Conservation (phyloP, 2,113 vertebrate species). For the Paedocypris sp. region DNA sequence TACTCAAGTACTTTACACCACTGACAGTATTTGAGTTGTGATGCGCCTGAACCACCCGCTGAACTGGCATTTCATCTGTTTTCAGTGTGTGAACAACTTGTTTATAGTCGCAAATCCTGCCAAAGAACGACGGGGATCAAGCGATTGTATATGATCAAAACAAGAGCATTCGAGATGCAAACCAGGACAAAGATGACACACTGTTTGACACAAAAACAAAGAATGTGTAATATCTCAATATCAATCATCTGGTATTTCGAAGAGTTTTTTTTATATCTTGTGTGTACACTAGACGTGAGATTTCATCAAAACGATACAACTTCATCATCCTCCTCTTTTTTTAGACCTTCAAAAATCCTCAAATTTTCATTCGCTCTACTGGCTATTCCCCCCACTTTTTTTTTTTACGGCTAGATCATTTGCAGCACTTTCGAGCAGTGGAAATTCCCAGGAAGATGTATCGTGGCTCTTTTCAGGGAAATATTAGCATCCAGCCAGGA, state of each 20-base stretch:
- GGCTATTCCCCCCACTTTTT: slow-evolving; percentile 45
- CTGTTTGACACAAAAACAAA: neutral
- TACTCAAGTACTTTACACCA: no score
- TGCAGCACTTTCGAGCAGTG: slow-evolving; percentile 41
- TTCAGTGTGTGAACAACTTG: slow-evolving; percentile 6
- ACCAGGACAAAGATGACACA: neutral
- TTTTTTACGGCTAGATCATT: slow-evolving; percentile 47
- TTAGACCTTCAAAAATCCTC: slow-evolving; percentile 33
- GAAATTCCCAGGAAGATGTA: slow-evolving; percentile 58
- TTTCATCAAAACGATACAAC: slow-evolving; percentile 16
- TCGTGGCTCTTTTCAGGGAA: slow-evolving; percentile 54
- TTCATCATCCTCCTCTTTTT: slow-evolving; percentile 7
- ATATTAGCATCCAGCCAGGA: slow-evolving; percentile 52
- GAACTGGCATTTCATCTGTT: neutral
- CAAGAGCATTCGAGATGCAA: slow-evolving; percentile 19
- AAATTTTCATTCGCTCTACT: slow-evolving; percentile 42
- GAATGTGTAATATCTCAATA: neutral
- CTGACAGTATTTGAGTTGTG: no score
- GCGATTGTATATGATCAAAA: slow-evolving; percentile 13
- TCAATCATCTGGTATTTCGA: neutral
- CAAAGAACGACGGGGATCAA: neutral
- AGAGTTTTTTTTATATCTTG: neutral
- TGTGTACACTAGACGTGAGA: neutral
- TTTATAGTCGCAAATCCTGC: slow-evolving; percentile 31
- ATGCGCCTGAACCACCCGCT: no score